phyloP scores from a whole-genome alignment of 2,113 vertebrate genomes.

The Diglossa brunneiventris region DNA sequence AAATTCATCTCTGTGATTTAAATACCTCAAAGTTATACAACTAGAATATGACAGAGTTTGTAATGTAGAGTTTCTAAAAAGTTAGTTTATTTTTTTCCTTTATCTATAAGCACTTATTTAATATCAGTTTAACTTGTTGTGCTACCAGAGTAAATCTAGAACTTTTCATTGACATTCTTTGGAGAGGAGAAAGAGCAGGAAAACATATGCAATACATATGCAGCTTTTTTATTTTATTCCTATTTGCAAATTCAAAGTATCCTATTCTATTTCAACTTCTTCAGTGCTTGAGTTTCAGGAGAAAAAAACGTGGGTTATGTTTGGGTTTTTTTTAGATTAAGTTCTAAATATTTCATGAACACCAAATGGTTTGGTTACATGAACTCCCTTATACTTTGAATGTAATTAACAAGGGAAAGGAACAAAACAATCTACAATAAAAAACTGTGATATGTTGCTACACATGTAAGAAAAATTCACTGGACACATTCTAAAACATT shows the following conservation, averaged over 20 bases:
- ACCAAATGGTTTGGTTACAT: neutral
- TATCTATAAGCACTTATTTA: neutral
- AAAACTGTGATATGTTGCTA: neutral
- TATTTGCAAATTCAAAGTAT: neutral
- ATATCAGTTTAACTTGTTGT: neutral
- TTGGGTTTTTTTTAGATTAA: neutral
- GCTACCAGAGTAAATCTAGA: neutral
- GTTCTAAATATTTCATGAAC: slow-evolving; percentile 32
- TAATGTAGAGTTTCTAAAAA: neutral
- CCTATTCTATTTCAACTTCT: neutral
- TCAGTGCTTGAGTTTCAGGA: neutral
- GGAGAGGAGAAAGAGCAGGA: neutral
- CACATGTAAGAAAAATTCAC: neutral
- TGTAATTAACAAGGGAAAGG: neutral
- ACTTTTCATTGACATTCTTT: neutral
- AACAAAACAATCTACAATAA: neutral
- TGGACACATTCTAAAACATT: neutral
- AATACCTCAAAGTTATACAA: neutral
- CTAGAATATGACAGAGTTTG: neutral
- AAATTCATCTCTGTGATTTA: neutral
- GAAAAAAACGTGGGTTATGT: neutral
- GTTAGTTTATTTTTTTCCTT: neutral
- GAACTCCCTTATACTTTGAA: neutral
- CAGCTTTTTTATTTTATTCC: neutral
- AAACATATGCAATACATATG: neutral